phyloP scores from a whole-genome alignment of 2,113 vertebrate genomes.

The Stigmatopora argus region DNA sequence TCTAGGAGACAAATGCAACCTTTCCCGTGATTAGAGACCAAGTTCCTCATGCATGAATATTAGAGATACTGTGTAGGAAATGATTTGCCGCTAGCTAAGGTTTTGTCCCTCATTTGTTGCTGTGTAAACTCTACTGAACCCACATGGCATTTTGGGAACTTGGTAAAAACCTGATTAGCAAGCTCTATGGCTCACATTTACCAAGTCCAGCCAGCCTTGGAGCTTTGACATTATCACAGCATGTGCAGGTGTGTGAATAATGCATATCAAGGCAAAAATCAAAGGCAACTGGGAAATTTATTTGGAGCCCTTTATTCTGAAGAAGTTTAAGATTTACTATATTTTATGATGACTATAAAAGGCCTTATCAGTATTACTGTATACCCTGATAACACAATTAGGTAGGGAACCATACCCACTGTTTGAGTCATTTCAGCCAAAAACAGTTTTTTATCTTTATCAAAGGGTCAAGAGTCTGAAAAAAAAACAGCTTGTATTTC shows the following conservation, averaged over 20 bases:
- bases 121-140: slow-evolving; percentile 58
- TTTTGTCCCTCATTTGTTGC: slow-evolving; percentile 58
- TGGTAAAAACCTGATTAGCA: slow-evolving; percentile 54
- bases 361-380: background rate
- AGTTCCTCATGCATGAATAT: slow-evolving; percentile 13
- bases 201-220: slow-evolving; percentile 6
- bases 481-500: slow-evolving; percentile 11
- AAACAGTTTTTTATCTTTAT: slow-evolving; percentile 13
- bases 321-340: background rate
- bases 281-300: background rate
- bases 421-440: slow-evolving; percentile 6
- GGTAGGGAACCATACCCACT: background rate
- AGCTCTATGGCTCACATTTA: slow-evolving; percentile 30
- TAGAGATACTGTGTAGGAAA: slow-evolving; percentile 20
- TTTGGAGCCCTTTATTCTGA: background rate
- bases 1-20: slow-evolving; percentile 22
- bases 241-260: slow-evolving; percentile 5
- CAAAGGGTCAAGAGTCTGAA: slow-evolving; percentile 10
- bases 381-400: background rate
- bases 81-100: slow-evolving; percentile 32
- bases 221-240: background rate
- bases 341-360: background rate
- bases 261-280: background rate
- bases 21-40: slow-evolving; percentile 29
- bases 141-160: slow-evolving; percentile 49